Conservation (phyloP, 2,888 invertebrate species). For the Synergus itoensis region DNA sequence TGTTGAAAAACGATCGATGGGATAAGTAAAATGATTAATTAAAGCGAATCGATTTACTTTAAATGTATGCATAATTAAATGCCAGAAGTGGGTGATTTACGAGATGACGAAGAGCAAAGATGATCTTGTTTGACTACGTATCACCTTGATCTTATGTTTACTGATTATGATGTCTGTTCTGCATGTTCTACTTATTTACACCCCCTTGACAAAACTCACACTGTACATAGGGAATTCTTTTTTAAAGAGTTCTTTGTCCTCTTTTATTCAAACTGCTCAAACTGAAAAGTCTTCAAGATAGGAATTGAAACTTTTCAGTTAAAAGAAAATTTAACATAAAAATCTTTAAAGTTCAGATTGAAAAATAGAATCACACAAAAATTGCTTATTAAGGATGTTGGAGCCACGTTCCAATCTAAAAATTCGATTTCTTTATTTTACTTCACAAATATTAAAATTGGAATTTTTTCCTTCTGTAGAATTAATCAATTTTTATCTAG, state of each 20-base stretch:
- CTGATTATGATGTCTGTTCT: neutral
- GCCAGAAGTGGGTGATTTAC: conserved; percentile 31
- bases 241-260: conserved; percentile 15
- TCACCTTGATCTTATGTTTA: conserved; percentile 5
- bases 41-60: conserved; percentile 28
- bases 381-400: too few species aligned
- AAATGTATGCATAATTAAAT: neutral
- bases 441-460: too few species aligned
- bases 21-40: conserved; percentile 7
- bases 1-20: conserved; percentile 22
- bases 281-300: neutral
- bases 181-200: conserved; percentile 18
- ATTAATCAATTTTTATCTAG: too few species aligned
- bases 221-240: neutral
- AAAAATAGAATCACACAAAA: too few species aligned
- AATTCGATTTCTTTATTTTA: too few species aligned
- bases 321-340: neutral
- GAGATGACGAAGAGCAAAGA: conserved; percentile 31
- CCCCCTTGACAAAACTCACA: conserved; percentile 6
- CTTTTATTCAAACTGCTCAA: neutral
- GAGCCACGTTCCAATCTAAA: too few species aligned
- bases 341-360: too few species aligned
- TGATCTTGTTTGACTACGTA: conserved; percentile 29
- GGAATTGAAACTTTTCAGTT: neutral
- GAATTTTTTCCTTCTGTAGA: too few species aligned